Percentiles rank a stretch among this genome's conserved stretches.
phyloP scores from a whole-genome alignment of 2,113 vertebrate genomes.

The Delphinapterus leucas region DNA sequence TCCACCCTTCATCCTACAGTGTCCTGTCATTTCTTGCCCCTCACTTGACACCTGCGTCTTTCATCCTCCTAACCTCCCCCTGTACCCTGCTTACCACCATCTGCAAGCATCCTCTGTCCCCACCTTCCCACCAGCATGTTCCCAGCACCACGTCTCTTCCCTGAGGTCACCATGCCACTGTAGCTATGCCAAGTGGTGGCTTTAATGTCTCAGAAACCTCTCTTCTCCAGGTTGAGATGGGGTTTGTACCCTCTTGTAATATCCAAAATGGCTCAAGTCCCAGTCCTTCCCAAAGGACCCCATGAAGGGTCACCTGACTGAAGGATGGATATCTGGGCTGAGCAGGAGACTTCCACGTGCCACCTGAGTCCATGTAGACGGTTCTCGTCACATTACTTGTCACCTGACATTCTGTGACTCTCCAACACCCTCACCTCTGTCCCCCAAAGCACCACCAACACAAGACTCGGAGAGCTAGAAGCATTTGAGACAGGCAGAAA shows the following conservation, averaged over 20 bases:
- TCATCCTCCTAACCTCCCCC: background rate
- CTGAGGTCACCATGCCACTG: background rate
- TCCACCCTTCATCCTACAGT: rapidly evolving
- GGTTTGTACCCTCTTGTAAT: background rate
- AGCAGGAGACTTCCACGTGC: background rate
- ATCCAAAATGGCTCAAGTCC: background rate
- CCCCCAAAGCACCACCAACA: background rate
- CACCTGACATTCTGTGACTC: background rate
- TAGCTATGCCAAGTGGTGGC: background rate
- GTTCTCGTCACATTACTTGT: background rate
- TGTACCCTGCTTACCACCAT: rapidly evolving
- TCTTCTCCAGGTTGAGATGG: rapidly evolving
- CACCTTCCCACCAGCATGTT: rapidly evolving
- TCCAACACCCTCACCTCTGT: background rate
- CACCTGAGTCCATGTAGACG: too few relatives aligned
- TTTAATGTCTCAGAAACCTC: background rate
- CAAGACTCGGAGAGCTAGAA: background rate
- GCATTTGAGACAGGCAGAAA: background rate
- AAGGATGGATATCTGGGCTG: rapidly evolving
- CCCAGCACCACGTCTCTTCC: rapidly evolving
- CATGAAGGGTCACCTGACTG: rapidly evolving
- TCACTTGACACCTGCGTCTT: rapidly evolving
- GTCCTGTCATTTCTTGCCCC: too few relatives aligned
- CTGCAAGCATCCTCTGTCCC: rapidly evolving
- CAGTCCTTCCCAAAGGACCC: background rate